A percentile compares a stretch with the other conserved stretches of the same genome.
Evolutionary conservation across 2,888 invertebrate genomes (phyloP).

Genomic region (Drosophila fulvimacula): DNA sequence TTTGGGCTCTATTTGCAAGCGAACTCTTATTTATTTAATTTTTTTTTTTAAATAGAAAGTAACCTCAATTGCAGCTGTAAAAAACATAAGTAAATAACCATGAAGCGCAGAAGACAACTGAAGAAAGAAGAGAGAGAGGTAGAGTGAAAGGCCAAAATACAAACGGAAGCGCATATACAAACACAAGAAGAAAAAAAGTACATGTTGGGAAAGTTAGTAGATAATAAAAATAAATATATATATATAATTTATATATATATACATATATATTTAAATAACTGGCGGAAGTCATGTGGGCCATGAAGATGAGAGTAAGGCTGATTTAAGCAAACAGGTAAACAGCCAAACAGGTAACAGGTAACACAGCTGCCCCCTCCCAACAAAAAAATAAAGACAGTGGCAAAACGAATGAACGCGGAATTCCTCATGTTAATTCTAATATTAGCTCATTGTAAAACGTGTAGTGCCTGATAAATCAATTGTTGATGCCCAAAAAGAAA

Average conservation of each 20-base stretch:
- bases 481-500: constrained; percentile 1
- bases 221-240: background rate
- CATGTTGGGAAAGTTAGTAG: constrained; percentile 39
- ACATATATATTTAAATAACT: constrained; percentile 14
- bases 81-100: constrained; percentile 72
- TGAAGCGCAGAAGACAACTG: constrained; percentile 30
- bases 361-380: background rate
- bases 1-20: constrained; percentile 63
- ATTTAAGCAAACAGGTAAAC: background rate
- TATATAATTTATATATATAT: background rate
- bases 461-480: constrained; percentile 15
- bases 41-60: constrained; percentile 70
- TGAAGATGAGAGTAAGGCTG: constrained; percentile 6
- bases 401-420: constrained; percentile 20
- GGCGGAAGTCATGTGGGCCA: constrained; percentile 30
- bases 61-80: constrained; percentile 78
- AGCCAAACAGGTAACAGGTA: background rate
- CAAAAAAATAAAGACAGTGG: constrained; percentile 2
- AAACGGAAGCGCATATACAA: constrained; percentile 23
- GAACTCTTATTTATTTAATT: constrained; percentile 68
- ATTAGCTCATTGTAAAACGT: constrained; percentile 25
- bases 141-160: constrained; percentile 27
- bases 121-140: background rate
- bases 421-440: constrained; percentile 42
- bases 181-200: constrained; percentile 7